Evolutionary conservation across 2,797 vertebrate species (phyloP), one percentile per base, ranked within the genome.

Genomic region (Smutsia gigantea): DNA sequence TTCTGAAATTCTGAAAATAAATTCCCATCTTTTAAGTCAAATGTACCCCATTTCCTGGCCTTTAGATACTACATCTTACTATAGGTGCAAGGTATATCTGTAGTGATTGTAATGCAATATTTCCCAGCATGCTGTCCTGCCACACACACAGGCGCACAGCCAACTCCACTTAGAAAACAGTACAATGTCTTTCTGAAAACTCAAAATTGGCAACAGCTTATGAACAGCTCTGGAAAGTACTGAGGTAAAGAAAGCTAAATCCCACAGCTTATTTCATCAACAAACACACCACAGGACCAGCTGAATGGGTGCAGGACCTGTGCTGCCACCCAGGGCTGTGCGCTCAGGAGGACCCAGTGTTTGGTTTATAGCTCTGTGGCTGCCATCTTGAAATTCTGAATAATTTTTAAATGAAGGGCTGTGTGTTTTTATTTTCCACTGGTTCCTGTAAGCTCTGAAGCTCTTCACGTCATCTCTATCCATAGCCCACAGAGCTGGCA

Each of bases 321-420:
- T 46, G 5, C 4, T 4, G 2, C 34, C 12, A 25, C 42, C 1
- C 1, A 10, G 0, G 29, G 49, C 39, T 39, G 6, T 2, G 11
- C 0, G 2, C 12, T 19, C 42, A 29, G 31, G 31, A 8, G 15
- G 39, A 29, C 34, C 21, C 42, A 15, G 29, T 19, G 8, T 29
- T 77, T 11, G 23, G 23, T 19, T 64, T 27, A 37, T 23, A 12
- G 17, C 25, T 17, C 13, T 17, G 1, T 31, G 34, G 10, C 61
- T 42, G 29, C 27, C 8, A 0, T 81, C 57, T 90, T 34, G 34
- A 51, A 34, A 37, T 29, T 8, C 25, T 63, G n/a, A 12, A 15
- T 13, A 27, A 53, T 23, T 34, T 81, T 59, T 57, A 66, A 34
- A 34, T 0, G 15, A 69, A 0, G 21, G 10, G 12, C 15, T 19